A percentile compares a stretch with the other conserved stretches of the same genome.
phyloP scores from a whole-genome alignment of 2,113 vertebrate species.

The Trogon surrucura region DNA sequence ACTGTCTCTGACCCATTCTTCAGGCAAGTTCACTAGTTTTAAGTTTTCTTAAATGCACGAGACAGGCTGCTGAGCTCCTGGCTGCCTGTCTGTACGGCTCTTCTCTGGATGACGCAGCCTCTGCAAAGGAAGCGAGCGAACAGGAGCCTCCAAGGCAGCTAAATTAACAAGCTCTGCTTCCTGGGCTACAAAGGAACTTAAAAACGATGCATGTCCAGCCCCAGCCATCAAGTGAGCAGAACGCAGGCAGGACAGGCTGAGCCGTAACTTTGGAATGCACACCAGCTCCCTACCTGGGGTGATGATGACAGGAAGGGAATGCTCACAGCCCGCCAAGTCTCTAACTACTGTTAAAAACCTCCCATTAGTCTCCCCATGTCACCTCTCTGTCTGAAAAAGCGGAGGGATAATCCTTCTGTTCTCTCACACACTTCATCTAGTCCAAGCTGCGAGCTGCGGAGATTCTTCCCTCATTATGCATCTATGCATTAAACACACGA shows the following conservation, averaged over 20 bases:
- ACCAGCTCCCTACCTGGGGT: neutral
- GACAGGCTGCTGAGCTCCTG: neutral
- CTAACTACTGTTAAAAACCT: neutral
- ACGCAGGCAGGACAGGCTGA: neutral
- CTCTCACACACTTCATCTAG: neutral
- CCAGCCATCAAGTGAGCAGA: neutral
- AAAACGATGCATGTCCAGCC: fast-evolving
- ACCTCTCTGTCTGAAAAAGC: neutral
- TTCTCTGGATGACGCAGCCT: neutral
- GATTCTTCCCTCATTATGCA: neutral
- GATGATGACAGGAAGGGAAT: neutral
- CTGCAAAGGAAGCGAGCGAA: neutral
- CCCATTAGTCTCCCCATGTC: neutral
- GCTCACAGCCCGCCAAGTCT: neutral
- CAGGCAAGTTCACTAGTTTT: neutral
- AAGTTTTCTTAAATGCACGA: neutral
- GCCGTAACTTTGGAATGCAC: neutral
- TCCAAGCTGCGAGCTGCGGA: neutral
- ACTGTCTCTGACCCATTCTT: neutral
- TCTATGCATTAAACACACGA: neutral
- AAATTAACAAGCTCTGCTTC: neutral
- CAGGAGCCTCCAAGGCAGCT: neutral
- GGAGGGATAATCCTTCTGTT: neutral
- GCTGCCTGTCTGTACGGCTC: neutral
- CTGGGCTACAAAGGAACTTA: neutral